Evolutionary conservation across 2,113 vertebrate species (phyloP).

Genomic region (Anhinga anhinga): DNA sequence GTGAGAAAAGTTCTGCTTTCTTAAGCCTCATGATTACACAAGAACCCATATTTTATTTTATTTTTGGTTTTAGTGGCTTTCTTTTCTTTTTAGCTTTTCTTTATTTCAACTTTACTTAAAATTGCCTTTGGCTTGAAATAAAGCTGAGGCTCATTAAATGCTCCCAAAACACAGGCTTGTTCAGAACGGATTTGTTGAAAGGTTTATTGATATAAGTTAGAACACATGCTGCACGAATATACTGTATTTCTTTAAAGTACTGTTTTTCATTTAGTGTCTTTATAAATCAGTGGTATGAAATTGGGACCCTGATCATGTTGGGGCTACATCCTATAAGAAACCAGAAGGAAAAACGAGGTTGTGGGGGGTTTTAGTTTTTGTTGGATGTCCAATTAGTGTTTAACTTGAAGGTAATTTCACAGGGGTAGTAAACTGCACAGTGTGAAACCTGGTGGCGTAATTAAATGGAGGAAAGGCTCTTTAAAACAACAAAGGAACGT

Average conservation of each 20-base stretch:
- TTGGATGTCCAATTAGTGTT: conserved; percentile 69
- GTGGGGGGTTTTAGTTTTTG: neutral
- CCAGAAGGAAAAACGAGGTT: conserved; percentile 17
- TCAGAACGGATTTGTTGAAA: conserved; percentile 58
- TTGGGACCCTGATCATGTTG: neutral
- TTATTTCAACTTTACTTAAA: conserved; percentile 42
- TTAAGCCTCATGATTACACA: conserved; percentile 14
- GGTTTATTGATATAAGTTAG: conserved; percentile 61
- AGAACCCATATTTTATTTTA: conserved; percentile 40
- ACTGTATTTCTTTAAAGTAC: neutral
- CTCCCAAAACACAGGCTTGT: conserved; percentile 54
- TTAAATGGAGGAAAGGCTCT: conserved; percentile 62
- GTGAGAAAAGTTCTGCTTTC: conserved; percentile 39
- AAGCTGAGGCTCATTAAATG: conserved; percentile 58
- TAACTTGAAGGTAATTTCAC: conserved; percentile 71
- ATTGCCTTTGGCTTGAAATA: conserved; percentile 53
- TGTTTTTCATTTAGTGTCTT: conserved; percentile 55
- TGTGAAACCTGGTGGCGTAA: conserved; percentile 38
- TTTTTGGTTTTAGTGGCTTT: conserved; percentile 53
- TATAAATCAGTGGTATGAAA: conserved; percentile 46
- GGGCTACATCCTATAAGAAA: conserved; percentile 33
- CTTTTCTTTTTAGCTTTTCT: conserved; percentile 41
- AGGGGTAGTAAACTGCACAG: conserved; percentile 50
- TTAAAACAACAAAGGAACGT: conserved; percentile 64
- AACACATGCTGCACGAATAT: conserved; percentile 45